Conservation (phyloP, 2,797 vertebrate species). For the Rallus crepitans region DNA sequence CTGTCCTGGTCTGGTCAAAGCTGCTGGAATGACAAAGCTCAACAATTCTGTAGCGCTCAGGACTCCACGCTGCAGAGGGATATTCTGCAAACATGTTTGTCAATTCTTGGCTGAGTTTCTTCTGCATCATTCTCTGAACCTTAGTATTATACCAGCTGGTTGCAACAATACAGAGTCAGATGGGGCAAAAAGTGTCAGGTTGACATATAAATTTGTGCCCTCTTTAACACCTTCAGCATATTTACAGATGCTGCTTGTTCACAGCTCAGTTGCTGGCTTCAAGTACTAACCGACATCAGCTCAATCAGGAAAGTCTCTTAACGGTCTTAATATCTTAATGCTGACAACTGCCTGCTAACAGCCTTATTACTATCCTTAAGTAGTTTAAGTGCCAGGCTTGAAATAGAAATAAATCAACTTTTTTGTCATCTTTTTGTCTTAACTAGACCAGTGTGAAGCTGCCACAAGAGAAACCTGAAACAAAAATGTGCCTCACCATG, state of each 20-base stretch:
- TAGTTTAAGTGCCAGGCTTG: neutral
- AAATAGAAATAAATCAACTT: neutral
- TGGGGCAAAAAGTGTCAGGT: neutral
- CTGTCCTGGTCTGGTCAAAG: neutral
- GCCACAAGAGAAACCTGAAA: neutral
- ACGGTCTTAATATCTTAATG: neutral
- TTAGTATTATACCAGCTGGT: conserved; percentile 5
- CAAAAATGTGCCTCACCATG: neutral
- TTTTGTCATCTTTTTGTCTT: conserved; percentile 9
- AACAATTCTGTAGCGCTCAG: neutral
- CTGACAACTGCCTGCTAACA: neutral
- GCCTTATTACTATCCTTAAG: neutral
- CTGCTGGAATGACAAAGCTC: neutral
- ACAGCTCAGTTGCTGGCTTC: neutral
- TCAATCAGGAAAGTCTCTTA: neutral
- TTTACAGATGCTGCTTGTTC: neutral
- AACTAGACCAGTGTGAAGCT: neutral
- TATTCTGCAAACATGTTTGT: neutral
- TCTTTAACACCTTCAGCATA: neutral
- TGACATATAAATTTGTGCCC: neutral
- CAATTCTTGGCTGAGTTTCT: neutral
- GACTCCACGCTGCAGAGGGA: neutral
- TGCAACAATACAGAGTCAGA: neutral
- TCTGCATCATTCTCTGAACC: neutral
- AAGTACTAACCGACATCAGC: neutral